phyloP scores from a whole-genome alignment of 1,140 invertebrate species.

The Berghia stephanieae region DNA sequence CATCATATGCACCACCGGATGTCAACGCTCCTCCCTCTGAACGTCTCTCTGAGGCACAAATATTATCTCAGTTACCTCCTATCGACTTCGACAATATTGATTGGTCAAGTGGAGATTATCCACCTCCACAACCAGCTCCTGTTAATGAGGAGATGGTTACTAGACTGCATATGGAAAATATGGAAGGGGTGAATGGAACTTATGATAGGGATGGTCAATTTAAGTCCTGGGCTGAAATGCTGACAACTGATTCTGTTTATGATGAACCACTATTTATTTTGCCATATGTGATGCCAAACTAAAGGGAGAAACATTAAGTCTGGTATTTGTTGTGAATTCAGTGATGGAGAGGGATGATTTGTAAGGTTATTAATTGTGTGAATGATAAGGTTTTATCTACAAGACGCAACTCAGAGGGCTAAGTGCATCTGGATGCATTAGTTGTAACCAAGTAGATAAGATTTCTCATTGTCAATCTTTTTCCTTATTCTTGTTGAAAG shows the following conservation, averaged over 20 bases:
- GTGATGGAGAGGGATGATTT: too few species aligned
- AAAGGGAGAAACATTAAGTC: too few species aligned
- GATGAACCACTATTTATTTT: conserved; percentile 83
- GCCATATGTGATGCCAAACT: conserved; percentile 78
- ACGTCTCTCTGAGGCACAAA: conserved; percentile 48
- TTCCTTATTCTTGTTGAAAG: too few species aligned
- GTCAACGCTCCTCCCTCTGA: not conserved
- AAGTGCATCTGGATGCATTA: too few species aligned
- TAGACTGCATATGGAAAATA: conserved; percentile 65
- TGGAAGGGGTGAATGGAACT: conserved; percentile 74
- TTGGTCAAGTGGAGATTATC: conserved; percentile 35
- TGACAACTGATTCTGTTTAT: conserved; percentile 75
- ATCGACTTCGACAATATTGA: conserved; percentile 71
- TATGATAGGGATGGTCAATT: conserved; percentile 73
- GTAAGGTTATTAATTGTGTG: too few species aligned
- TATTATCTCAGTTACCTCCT: conserved; percentile 71
- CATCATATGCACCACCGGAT: conserved; percentile 1
- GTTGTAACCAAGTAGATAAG: too few species aligned
- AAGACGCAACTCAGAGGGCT: too few species aligned
- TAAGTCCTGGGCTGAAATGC: conserved; percentile 84
- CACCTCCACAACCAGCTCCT: conserved; percentile 37
- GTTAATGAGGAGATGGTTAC: conserved; percentile 66
- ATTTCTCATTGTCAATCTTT: too few species aligned
- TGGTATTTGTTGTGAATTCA: too few species aligned
- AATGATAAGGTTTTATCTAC: too few species aligned